Evolutionary conservation across 2,888 invertebrate species (phyloP), one percentile per base, ranked within the genome.

Genomic region (Eucriotettix oculatus): DNA sequence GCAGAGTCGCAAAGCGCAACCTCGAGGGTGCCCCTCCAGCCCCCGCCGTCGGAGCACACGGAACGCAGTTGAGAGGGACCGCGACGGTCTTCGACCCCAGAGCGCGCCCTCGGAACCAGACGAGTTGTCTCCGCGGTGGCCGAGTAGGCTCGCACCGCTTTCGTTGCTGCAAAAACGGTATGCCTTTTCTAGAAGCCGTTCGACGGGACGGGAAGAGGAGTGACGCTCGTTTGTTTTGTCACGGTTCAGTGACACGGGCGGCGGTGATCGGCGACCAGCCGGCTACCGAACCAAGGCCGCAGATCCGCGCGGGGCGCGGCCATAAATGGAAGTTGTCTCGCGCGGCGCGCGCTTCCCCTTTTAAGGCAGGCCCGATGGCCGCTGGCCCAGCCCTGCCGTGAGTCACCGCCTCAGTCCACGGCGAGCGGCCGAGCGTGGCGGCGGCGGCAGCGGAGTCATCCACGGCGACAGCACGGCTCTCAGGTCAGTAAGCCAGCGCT

Each of bases 261-360:
- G n/a, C 16, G 29, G 16, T 42, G 29, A 16, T 56, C 40, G 57
- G 52, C 40, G 58, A 43, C 54, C 58, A 54, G 58, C 42, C 53
- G 58, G 54, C 58, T 58, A 54, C 55, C 41, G 14, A 48, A 40
- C 55, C 59, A 57, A 60, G 57, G 60, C 60, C 48, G 57, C 11
- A 14, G 48, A 29, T 48, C 12, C 48, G 48, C 48, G 55, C 59
- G 40, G 29, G 55, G 52, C 60, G 58, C 57, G 48, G 40, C 62
- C 62, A 60, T 57, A 62, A 54, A 60, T 56, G 62, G 62, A 54
- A 61, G 62, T 62, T 43, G 56, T 52, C 42, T 57, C 56, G 10
- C 54, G 43, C 54, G 43, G n/a, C 16, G 44, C 54, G 53, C 56
- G 60, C 56, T 60, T 60, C 60, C 62, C 62, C 62, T 60, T 62